Base-by-base conservation (phyloP, 1,140 invertebrate genomes). In the Nymphalis io region DNA sequence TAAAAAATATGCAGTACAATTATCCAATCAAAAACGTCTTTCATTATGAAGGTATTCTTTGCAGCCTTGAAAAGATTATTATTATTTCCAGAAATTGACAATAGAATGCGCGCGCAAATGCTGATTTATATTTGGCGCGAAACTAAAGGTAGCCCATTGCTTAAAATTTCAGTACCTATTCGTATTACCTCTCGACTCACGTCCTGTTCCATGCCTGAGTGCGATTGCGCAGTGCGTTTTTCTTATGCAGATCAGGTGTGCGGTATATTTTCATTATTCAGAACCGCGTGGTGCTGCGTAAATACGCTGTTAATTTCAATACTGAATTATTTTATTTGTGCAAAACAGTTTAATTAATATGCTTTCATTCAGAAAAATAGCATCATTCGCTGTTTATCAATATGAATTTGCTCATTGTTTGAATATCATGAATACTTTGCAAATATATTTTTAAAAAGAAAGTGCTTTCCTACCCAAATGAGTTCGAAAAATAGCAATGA, bases 401-500 rank as follows among this genome's bases (percentile, higher is more conserved):
- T 55, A 27, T 27, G 27, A 5, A 55, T 20, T 46, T 46, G 3
- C 13, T 21, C 23, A 27, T 55, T 55, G 51, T 48, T 23, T 59
- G 18, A 8, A 42, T 51, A 60, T 72, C 55, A 38, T 65, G 33
- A 65, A 42, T 53, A 74, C 18, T n/a, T n/a, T 55, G 13, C 13
- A 60, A 15, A 57, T 38, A 38, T 15, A 62, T 44, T 58, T 27
- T 21, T 58, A 42, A 58, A 58, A 46, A 57, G 40, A 48, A 57
- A 63, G 40, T 70, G 18, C 38, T 33, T 46, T 66, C 16, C 6
- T 70, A 65, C 48, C 76, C 85, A 80, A 87, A 89, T 89, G 86
- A 76, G 76, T 84, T 72, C 72, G 48, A 83, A 80, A 79, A 82
- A 72, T 58, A 85, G 85, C 77, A 79, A 91, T 91, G 88, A 88